phyloP scores from a whole-genome alignment of 2,888 invertebrate genomes.

The Metacarcinus magister region DNA sequence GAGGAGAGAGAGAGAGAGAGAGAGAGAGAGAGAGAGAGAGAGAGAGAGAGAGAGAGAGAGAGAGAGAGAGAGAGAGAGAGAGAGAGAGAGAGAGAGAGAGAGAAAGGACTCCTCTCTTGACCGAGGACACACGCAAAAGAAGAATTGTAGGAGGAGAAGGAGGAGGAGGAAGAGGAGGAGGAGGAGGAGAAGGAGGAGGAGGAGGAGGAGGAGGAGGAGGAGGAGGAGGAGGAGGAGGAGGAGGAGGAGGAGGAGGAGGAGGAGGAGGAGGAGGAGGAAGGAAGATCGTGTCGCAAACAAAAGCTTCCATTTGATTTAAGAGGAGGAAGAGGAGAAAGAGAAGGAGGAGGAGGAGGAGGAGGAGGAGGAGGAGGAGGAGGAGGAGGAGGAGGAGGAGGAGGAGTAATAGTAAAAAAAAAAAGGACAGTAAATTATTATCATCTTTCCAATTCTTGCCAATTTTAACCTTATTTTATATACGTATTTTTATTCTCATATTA shows the following conservation, averaged over 20 bases:
- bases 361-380: background rate
- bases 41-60: background rate
- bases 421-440: no score
- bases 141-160: background rate
- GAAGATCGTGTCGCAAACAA: background rate
- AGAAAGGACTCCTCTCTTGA: background rate
- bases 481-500: no score
- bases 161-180: background rate
- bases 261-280: slow-evolving; percentile 39
- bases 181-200: no score
- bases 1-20: background rate
- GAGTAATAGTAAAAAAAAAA: no score
- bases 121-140: background rate
- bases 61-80: background rate
- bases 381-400: no score
- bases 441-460: no score
- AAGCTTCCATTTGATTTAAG: background rate
- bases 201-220: background rate
- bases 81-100: background rate
- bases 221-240: background rate
- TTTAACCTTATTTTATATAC: no score
- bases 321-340: background rate
- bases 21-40: slow-evolving; percentile 6
- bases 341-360: background rate
- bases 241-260: slow-evolving; percentile 1